Conservation (phyloP, 92 coral and sea anemone species). For the Epizoanthus illoricatus region DNA sequence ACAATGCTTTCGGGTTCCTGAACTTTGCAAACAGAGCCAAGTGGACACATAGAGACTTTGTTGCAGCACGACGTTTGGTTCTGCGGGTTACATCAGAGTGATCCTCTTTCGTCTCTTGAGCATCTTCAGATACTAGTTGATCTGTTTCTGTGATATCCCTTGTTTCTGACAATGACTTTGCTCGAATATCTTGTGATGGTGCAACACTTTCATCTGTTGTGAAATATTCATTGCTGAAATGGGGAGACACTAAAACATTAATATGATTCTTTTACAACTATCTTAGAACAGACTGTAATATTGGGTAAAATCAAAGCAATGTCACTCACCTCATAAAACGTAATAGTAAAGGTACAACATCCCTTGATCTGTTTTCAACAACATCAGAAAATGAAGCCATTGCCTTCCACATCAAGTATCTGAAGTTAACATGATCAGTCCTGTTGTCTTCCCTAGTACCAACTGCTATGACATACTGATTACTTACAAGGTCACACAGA, state of each 20-base stretch:
- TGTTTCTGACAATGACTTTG: slow-evolving; percentile 9
- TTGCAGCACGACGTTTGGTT: slow-evolving; percentile 65
- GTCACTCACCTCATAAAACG: slow-evolving; percentile 76
- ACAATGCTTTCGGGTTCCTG: slow-evolving; percentile 79
- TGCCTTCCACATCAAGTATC: slow-evolving; percentile 86
- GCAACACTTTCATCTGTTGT: slow-evolving; percentile 68
- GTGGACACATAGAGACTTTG: slow-evolving; percentile 78
- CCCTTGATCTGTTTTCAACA: slow-evolving; percentile 84
- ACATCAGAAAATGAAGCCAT: slow-evolving; percentile 91
- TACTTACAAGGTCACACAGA: slow-evolving; percentile 47
- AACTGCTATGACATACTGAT: slow-evolving; percentile 46
- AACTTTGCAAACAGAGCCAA: slow-evolving; percentile 75
- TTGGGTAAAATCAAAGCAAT: too few relatives aligned
- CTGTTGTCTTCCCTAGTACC: slow-evolving; percentile 80
- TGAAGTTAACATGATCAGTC: slow-evolving; percentile 84
- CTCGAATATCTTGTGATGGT: slow-evolving; percentile 77
- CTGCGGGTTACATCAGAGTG: slow-evolving; percentile 41
- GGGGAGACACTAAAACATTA: background rate
- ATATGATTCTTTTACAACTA: too few relatives aligned
- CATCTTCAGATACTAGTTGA: slow-evolving; percentile 17
- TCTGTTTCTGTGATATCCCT: slow-evolving; percentile 1
- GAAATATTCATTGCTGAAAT: slow-evolving; percentile 67
- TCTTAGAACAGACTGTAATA: too few relatives aligned
- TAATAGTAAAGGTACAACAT: slow-evolving; percentile 79
- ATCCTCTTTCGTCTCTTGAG: slow-evolving; percentile 14